Evolutionary conservation across 2,113 vertebrate genomes (phyloP), one percentile per base, ranked within the genome.

Genomic region (Hylia prasina): DNA sequence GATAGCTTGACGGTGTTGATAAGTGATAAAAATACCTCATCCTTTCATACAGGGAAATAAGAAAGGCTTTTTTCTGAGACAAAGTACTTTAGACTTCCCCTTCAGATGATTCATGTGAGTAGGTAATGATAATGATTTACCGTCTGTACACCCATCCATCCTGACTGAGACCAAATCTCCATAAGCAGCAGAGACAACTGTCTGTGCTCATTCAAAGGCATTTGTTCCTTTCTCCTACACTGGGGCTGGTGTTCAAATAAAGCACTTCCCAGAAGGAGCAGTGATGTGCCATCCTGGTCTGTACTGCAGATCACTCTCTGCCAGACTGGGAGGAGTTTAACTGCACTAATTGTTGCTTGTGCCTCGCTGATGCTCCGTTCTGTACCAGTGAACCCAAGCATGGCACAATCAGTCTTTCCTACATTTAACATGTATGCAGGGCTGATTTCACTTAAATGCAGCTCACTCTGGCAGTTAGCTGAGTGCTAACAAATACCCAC

Each of bases 121-220:
- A 71, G 86, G 86, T 97, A 95, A 97, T 75, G 96, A 87, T 95
- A 96, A 96, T 90, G 86, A 82, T 82, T 97, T 97, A 60, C 82
- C 0, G 68, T 96, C 93, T 75, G 16, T 71, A 94, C 78, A 28
- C 65, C 75, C 86, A 96, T 96, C 94, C 94, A 95, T 96, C 85
- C 82, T 82, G 28, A 65, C 80, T 51, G 72, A 92, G 92, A 84
- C 87, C 86, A 82, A 6, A 95, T 30, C 86, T 91, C 82, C 44
- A 40, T 71, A 45, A 97, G 82, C 72, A 50, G 40, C 5, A 57
- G 72, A 94, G 86, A 42, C 65, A 89, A 57, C 90, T 90, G 75
- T 75, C 93, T 88, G 14, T 53, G 83, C 89, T 96, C 89, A 56
- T 92, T 96, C 90, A 90, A 48, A 88, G 76, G 30, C 37, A 73